Conservation (phyloP, 2,113 vertebrate genomes). For the Calyptomena viridis region DNA sequence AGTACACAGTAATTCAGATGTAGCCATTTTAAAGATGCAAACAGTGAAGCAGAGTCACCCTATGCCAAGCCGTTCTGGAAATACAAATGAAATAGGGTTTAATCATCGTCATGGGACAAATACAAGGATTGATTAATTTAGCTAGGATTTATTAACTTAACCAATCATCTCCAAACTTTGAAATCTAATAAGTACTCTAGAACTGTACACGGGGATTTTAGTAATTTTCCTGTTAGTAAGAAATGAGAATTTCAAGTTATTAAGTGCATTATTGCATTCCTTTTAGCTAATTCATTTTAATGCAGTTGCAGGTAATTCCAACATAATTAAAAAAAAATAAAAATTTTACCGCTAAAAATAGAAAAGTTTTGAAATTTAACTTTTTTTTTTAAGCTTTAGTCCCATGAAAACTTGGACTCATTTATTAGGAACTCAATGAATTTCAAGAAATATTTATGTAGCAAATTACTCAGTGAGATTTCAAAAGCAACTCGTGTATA, state of each 20-base stretch:
- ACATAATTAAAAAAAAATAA: background rate
- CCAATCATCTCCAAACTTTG: background rate
- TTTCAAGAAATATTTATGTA: background rate
- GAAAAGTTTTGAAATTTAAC: background rate
- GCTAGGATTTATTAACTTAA: background rate
- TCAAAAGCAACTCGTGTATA: background rate
- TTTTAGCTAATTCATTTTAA: background rate
- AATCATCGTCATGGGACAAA: background rate
- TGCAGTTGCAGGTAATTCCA: background rate
- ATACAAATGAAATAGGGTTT: background rate
- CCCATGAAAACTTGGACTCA: background rate
- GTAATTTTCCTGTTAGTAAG: background rate
- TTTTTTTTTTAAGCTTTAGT: background rate
- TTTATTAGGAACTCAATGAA: background rate
- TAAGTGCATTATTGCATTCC: background rate
- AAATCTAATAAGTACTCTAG: background rate
- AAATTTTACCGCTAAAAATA: background rate
- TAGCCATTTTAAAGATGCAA: background rate
- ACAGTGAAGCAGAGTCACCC: background rate
- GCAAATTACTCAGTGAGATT: background rate
- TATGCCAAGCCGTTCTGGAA: background rate
- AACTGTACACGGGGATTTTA: background rate
- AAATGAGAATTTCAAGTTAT: background rate
- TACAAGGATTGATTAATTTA: background rate
- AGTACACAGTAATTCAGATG: background rate